These are phyloP conservation scores for Nerophis lumbriciformis DNA, from an alignment of 2,113 vertebrate species.

Conservation along the genomic window DNA sequence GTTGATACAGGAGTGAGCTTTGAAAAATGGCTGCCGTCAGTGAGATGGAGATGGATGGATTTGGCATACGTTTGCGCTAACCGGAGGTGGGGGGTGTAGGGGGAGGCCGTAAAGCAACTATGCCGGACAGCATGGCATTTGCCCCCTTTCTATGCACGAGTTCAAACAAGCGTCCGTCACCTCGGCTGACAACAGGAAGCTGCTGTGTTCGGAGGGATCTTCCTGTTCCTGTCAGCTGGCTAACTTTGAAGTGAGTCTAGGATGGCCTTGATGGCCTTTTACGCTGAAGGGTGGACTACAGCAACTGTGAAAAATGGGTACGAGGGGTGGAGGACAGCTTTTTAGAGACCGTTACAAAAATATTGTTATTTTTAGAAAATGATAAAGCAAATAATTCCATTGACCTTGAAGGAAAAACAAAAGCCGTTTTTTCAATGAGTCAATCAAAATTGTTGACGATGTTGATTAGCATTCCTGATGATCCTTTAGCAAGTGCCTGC, in stretches of 20 bases:
- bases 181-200: constrained; percentile 73
- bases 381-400: constrained; percentile 41
- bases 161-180: constrained; percentile 73
- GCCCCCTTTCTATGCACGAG: constrained; percentile 49
- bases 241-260: constrained; percentile 63
- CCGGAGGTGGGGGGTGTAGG: constrained; percentile 21
- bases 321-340: constrained; percentile 16
- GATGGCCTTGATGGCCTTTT: constrained; percentile 64
- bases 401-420: constrained; percentile 46
- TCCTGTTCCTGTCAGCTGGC: constrained; percentile 72
- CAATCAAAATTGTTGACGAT: constrained; percentile 1
- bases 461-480: no score
- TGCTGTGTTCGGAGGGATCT: constrained; percentile 65
- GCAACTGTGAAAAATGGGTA: constrained; percentile 52
- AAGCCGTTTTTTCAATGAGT: constrained; percentile 25
- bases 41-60: constrained; percentile 63
- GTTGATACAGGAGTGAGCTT: constrained; percentile 57
- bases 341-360: constrained; percentile 56
- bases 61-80: constrained; percentile 56
- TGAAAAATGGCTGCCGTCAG: constrained; percentile 61
- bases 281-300: constrained; percentile 36
- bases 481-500: no score
- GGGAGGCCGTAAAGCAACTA: constrained; percentile 44
- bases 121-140: constrained; percentile 56
- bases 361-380: constrained; percentile 59